Conservation (phyloP, 2,888 invertebrate genomes). For the Acronicta leporina region DNA sequence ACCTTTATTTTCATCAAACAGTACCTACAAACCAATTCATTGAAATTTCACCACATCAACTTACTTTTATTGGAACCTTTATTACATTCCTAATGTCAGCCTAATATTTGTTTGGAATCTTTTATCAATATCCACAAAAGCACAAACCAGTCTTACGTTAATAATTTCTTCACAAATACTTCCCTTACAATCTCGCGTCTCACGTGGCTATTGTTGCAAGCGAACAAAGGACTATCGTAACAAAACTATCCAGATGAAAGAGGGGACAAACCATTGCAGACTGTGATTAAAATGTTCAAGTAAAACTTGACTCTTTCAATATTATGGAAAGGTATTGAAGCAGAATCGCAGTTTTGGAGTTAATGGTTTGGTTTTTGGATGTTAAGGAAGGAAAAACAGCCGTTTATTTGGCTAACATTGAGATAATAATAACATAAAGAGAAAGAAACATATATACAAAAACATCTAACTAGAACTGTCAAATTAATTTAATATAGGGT, state of each 20-base stretch:
- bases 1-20: not conserved
- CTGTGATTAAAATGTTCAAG: constrained; percentile 59
- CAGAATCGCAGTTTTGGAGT: constrained; percentile 15
- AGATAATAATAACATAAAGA: too few relatives aligned
- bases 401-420: too few relatives aligned
- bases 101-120: constrained; percentile 38
- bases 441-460: too few relatives aligned
- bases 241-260: constrained; percentile 55
- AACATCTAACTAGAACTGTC: too few relatives aligned
- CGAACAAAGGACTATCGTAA: constrained; percentile 55
- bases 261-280: constrained; percentile 54
- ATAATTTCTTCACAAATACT: constrained; percentile 55
- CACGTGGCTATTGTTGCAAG: constrained; percentile 53
- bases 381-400: too few relatives aligned
- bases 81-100: constrained; percentile 35
- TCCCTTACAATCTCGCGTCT: constrained; percentile 42
- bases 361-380: not conserved
- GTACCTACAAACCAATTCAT: not conserved
- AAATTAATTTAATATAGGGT: too few relatives aligned
- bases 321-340: constrained; percentile 29
- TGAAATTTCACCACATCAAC: not conserved
- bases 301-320: constrained; percentile 28
- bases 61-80: constrained; percentile 2
- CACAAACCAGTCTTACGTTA: constrained; percentile 44
- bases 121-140: constrained; percentile 50